Conservation (phyloP, 2,113 vertebrate species). For the Eira barbara region DNA sequence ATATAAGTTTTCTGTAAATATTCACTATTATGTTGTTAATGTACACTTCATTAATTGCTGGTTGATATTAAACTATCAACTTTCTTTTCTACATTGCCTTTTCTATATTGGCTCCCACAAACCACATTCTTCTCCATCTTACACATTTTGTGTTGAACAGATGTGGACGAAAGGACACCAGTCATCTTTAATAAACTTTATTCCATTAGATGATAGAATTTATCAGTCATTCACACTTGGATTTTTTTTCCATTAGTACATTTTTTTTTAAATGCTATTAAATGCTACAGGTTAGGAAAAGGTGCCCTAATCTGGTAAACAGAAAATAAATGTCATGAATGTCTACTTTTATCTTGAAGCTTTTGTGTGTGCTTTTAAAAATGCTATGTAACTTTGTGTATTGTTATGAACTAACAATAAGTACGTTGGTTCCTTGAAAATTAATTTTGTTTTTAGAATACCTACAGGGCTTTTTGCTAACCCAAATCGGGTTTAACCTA, state of each 20-base stretch:
- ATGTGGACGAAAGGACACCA: background rate
- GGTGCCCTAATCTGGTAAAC: background rate
- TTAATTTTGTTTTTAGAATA: background rate
- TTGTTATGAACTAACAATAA: background rate
- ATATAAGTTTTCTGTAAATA: background rate
- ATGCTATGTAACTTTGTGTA: background rate
- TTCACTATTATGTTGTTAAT: background rate
- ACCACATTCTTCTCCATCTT: background rate
- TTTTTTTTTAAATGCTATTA: background rate
- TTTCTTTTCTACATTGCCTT: background rate
- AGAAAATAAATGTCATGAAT: background rate
- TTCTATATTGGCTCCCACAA: background rate
- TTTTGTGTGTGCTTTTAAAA: background rate
- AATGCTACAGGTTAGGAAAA: background rate
- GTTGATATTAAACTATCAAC: background rate
- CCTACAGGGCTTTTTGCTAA: background rate
- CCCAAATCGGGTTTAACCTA: background rate
- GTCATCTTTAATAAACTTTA: background rate
- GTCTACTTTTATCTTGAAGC: background rate
- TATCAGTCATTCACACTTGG: background rate
- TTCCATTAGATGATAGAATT: slow-evolving; percentile 9
- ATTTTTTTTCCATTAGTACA: background rate
- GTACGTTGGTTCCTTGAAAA: background rate
- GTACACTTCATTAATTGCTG: background rate
- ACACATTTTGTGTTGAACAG: background rate